Conservation (phyloP, 2,888 invertebrate genomes). For the Dasypogon diadema region DNA sequence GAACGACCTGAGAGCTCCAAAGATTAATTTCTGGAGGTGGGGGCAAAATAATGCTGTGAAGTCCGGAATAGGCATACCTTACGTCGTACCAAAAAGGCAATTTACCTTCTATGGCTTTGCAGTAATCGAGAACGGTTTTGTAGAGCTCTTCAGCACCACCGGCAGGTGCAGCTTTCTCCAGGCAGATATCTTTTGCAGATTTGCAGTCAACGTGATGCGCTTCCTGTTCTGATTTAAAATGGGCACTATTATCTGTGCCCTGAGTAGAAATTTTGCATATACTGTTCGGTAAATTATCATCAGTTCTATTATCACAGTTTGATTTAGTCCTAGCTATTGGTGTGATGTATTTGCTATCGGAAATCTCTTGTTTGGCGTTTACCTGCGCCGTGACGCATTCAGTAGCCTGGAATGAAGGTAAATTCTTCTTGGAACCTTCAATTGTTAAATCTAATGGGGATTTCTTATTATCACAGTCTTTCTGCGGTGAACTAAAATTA, state of each 20-base stretch:
- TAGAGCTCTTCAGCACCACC: conserved; percentile 55
- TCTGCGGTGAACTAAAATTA: background rate
- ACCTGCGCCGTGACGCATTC: background rate
- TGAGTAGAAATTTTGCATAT: conserved; percentile 12
- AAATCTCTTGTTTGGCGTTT: background rate
- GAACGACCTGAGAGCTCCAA: conserved; percentile 66
- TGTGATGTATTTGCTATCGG: conserved; percentile 5
- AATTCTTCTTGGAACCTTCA: background rate
- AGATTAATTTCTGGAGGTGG: conserved; percentile 67
- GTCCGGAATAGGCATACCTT: conserved; percentile 67
- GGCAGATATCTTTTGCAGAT: background rate
- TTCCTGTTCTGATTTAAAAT: background rate
- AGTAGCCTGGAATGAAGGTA: background rate
- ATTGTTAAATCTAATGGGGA: background rate
- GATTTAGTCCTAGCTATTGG: conserved; percentile 27
- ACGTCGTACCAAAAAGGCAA: conserved; percentile 68
- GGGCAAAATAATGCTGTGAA: conserved; percentile 67
- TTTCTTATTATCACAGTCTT: conserved; percentile 32
- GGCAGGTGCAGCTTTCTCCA: conserved; percentile 1
- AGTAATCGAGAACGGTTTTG: conserved; percentile 57
- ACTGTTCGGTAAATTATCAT: conserved; percentile 26
- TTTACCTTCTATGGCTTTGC: conserved; percentile 58
- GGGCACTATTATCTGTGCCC: background rate
- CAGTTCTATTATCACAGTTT: conserved; percentile 22
- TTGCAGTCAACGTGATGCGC: background rate